Evolutionary conservation across 1,140 invertebrate genomes (phyloP), one percentile per base, ranked within the genome.

Genomic region (Drosophila bocki): DNA sequence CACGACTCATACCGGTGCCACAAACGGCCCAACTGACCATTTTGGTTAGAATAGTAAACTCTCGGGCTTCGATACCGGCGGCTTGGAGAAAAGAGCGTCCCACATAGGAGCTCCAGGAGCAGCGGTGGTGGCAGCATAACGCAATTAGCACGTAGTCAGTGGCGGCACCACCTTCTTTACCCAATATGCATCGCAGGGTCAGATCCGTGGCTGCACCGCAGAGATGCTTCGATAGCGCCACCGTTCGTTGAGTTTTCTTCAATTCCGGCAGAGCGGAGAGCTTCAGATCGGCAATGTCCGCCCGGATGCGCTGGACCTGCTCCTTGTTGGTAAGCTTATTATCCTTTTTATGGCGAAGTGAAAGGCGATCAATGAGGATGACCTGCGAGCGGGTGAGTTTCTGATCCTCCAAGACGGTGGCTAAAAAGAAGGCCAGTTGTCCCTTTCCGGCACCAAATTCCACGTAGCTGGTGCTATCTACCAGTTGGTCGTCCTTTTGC

Each of bases 361-460:
- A 95, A 6, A 96, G 95, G 70, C 95, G 95, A 93, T 98, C 97
- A 33, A 98, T 93, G 22, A 97, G 91, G 35, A 98, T 75, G 79
- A 97, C 95, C 33, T 94, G 94, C 3, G 93, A 88, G 64, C 94
- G 91, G 4, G 29, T 11, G 8, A 85, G 17, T 35, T 93, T 63
- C 22, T 93, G 82, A 9, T 93, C 57, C 39, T 94, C 93, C 51
- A 95, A 93, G 19, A 95, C 94, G 78, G 95, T 93, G 45, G 95
- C 95, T 48, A 97, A 92, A 94, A 96, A 97, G 90, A 95, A 97
- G 15, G 96, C 96, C 19, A 97, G 32, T 59, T 86, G 93, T 95
- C 97, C 97, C 95, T 96, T 97, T n/a, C 97, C 97, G 29, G 97
- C 97, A 9, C 97, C 97, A 92, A 98, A 96, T 93, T 98, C 97